phyloP scores from a whole-genome alignment of 2,797 vertebrate species.

The Eremophila alpestris region DNA sequence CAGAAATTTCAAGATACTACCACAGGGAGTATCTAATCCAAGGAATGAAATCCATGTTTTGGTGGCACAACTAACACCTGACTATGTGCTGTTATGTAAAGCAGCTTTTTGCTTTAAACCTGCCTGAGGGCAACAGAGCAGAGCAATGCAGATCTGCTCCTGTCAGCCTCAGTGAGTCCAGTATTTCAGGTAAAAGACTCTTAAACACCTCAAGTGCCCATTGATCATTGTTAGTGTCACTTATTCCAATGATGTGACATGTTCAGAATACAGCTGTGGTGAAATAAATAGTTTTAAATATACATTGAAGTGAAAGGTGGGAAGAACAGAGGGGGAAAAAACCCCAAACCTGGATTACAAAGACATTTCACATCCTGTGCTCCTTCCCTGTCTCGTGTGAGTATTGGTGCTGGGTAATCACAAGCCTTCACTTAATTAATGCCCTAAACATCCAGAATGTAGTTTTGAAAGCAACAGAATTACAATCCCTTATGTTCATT shows the following conservation, averaged over 20 bases:
- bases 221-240: conserved; percentile 4
- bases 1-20: not conserved
- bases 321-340: not conserved
- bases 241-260: not conserved
- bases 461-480: not conserved
- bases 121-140: not conserved
- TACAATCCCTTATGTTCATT: not conserved
- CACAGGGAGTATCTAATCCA: not conserved
- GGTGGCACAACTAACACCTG: not conserved
- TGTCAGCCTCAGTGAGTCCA: not conserved
- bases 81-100: not conserved
- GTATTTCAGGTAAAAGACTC: not conserved
- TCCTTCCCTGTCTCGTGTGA: not conserved
- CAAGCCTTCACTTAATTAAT: not conserved
- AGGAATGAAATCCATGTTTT: not conserved
- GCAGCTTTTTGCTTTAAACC: not conserved
- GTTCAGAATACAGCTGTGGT: not conserved
- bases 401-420: not conserved
- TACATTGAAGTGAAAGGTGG: not conserved
- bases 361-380: not conserved
- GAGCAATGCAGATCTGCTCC: not conserved
- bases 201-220: not conserved
- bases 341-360: not conserved
- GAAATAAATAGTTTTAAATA: conserved; percentile 21
- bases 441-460: not conserved